A percentile compares a stretch with the other conserved stretches of the same genome.
phyloP scores from a whole-genome alignment of 2,113 vertebrate species.

The Rhagologus leucostigma region DNA sequence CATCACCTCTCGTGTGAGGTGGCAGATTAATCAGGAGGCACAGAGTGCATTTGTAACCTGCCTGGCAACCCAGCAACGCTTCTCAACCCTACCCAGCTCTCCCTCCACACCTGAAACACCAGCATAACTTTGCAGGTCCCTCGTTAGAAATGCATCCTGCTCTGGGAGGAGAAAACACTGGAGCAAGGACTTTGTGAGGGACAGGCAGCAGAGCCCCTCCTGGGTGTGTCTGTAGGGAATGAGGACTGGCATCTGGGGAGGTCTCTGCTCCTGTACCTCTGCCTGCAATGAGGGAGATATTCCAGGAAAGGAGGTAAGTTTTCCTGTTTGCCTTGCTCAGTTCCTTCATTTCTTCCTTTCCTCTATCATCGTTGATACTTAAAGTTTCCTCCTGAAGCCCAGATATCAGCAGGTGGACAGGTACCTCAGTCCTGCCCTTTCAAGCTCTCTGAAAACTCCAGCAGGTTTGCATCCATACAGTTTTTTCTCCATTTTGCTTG shows the following conservation, averaged over 20 bases:
- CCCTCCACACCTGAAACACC: neutral
- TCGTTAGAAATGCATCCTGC: neutral
- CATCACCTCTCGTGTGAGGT: slow-evolving; percentile 5
- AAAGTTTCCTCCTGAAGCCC: neutral
- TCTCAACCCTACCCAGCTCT: neutral
- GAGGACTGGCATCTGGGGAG: neutral
- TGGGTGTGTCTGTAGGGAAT: neutral
- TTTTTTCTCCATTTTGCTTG: neutral
- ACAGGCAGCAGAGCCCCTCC: neutral
- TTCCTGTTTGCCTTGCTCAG: neutral
- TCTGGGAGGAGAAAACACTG: neutral
- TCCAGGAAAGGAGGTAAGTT: neutral
- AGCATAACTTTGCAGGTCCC: neutral
- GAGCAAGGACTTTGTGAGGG: neutral
- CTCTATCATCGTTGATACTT: neutral
- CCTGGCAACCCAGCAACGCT: slow-evolving; percentile 23
- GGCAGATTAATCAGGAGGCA: slow-evolving; percentile 50
- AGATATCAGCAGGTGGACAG: neutral
- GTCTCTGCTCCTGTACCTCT: neutral
- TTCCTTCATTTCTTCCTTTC: neutral
- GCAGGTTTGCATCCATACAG: neutral
- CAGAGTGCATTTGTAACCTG: slow-evolving; percentile 33
- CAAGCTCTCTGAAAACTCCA: neutral
- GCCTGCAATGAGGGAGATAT: neutral
- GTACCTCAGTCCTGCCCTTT: neutral